Conservation (phyloP, 2,113 vertebrate genomes). For the Coracopsis vasa region DNA sequence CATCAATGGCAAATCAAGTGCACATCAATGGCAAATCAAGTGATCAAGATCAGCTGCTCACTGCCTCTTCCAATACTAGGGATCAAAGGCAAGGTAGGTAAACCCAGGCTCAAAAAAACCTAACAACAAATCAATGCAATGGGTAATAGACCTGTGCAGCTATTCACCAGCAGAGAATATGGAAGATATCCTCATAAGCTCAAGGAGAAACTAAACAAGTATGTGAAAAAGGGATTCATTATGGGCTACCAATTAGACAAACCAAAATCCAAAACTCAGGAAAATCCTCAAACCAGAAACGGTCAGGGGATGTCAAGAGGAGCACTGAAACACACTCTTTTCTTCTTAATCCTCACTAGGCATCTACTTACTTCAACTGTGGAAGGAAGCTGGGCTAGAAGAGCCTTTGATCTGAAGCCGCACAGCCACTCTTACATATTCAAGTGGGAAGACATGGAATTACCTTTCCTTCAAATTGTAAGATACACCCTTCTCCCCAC, state of each 20-base stretch:
- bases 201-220: not conserved
- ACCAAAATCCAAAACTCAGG: not conserved
- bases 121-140: not conserved
- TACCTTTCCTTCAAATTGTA: not conserved
- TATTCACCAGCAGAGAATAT: not conserved
- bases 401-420: not conserved
- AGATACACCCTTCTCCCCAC: not conserved
- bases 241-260: not conserved
- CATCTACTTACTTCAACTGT: not conserved
- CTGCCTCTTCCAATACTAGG: not conserved
- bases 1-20: accelerated
- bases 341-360: not conserved
- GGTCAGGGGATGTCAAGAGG: not conserved
- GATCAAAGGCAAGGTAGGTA: not conserved
- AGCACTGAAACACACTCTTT: not conserved
- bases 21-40: accelerated
- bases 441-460: not conserved
- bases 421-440: not conserved
- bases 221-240: not conserved
- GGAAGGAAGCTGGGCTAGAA: not conserved
- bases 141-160: not conserved
- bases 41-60: not conserved
- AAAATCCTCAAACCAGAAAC: not conserved
- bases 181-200: not conserved
- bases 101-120: not conserved